phyloP scores from a whole-genome alignment of 2,797 vertebrate species.

The Helarctos malayanus region DNA sequence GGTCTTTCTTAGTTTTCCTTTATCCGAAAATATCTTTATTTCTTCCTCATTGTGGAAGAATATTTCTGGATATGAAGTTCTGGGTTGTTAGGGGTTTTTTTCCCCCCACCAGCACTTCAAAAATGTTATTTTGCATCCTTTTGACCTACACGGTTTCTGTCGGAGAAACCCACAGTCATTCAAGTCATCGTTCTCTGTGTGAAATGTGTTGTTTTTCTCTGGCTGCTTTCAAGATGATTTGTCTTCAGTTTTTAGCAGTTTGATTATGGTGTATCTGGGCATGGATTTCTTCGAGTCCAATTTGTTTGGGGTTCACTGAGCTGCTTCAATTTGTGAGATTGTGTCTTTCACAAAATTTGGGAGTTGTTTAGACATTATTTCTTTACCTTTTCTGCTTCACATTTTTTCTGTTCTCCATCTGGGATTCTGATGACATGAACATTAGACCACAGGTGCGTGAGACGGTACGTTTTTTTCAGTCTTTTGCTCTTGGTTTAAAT shows the following conservation, averaged over 20 bases:
- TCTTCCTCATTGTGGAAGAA: neutral
- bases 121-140: constrained; percentile 8
- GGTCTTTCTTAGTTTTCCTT: constrained; percentile 12
- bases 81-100: neutral
- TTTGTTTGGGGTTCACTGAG: neutral
- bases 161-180: constrained; percentile 6
- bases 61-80: neutral
- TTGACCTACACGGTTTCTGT: neutral
- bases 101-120: neutral
- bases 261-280: neutral
- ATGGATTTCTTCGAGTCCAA: constrained; percentile 25
- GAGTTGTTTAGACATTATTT: neutral
- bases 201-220: neutral
- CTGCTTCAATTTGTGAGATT: neutral
- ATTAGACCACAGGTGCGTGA: neutral
- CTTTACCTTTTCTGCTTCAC: neutral
- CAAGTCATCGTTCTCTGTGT: neutral
- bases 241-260: neutral
- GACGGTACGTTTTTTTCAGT: neutral
- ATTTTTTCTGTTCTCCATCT: neutral
- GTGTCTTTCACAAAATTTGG: constrained; percentile 30
- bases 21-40: constrained; percentile 37
- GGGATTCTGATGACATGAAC: neutral
- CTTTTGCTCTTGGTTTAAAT: constrained; percentile 17
- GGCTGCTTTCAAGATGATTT: neutral